A percentile compares a stretch with the other conserved stretches of the same genome.
These are phyloP conservation scores for Nothoprocta perdicaria DNA, from an alignment of 2,113 vertebrate species.

Conservation along the genomic window DNA sequence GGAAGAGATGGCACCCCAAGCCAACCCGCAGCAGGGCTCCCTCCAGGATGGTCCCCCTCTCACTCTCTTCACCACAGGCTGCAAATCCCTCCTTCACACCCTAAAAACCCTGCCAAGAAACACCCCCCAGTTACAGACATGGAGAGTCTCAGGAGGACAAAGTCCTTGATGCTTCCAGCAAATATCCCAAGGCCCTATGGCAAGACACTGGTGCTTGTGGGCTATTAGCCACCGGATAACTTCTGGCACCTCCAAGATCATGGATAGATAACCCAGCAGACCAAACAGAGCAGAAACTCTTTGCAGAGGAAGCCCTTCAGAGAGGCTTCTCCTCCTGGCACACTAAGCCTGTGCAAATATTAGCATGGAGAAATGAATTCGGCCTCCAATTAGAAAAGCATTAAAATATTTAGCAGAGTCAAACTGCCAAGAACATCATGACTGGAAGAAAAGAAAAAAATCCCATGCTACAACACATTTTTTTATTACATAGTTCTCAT, in stretches of 20 bases:
- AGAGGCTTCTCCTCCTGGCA: background rate
- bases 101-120: accelerated
- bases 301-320: slow-evolving; percentile 3
- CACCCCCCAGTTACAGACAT: background rate
- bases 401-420: slow-evolving; percentile 47
- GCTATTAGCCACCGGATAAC: background rate
- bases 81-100: background rate
- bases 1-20: background rate
- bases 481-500: background rate
- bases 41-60: accelerated
- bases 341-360: slow-evolving; percentile 26
- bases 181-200: background rate
- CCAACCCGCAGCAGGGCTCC: background rate
- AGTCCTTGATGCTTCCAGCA: background rate
- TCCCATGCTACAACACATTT: background rate
- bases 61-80: accelerated
- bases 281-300: background rate
- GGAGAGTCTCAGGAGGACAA: background rate
- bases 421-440: background rate
- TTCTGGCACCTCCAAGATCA: background rate
- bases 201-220: background rate
- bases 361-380: background rate
- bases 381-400: background rate
- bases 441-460: background rate
- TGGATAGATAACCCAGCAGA: background rate